Evolutionary conservation across 2,113 vertebrate genomes (phyloP), one percentile per base, ranked within the genome.

Genomic region (Lophura nycthemera): DNA sequence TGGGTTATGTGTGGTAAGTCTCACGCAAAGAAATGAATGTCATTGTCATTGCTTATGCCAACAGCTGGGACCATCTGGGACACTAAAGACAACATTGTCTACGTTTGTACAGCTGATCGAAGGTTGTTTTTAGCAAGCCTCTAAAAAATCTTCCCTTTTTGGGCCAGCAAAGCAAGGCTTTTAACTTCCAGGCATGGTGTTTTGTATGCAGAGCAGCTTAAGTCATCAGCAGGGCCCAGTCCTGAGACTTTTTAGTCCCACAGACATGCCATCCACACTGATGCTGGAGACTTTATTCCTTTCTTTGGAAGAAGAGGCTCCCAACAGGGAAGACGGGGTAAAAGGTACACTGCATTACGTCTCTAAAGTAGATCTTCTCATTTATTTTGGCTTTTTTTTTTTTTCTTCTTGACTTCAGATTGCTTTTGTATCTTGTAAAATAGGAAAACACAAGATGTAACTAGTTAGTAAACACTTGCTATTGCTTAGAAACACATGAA

Each of bases 1-100:
- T 27, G 78, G 69, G 47, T 64, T 24, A 18, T 77, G 65, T 65
- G 73, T 90, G 66, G 65, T 88, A 20, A 88, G 60, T 42, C 42
- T 82, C 76, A 43, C 24, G 81, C 78, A 82, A 92, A 87, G 81
- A 88, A 93, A 69, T 85, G 54, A 82, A 63, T 95, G 78, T 93
- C 81, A 73, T 90, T 93, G 83, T 84, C 81, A 65, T 38, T 79
- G 77, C 77, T 78, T 86, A 73, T 84, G 86, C 89, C 83, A 96
- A 87, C 81, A 86, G 70, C 94, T 93, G 86, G 59, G 70, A 94
- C 89, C 92, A 87, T 82, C 71, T 89, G 91, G 87, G 86, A 79
- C 59, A 82, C 70, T 67, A 50, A 83, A 92, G 67, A 70, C 89
- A 94, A 64, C 75, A 77, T 45, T 72, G 79, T 91, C 75, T 95